These are phyloP conservation scores for Ceraclea dissimilis DNA, from an alignment of 2,888 invertebrate species.

Conservation along the genomic window DNA sequence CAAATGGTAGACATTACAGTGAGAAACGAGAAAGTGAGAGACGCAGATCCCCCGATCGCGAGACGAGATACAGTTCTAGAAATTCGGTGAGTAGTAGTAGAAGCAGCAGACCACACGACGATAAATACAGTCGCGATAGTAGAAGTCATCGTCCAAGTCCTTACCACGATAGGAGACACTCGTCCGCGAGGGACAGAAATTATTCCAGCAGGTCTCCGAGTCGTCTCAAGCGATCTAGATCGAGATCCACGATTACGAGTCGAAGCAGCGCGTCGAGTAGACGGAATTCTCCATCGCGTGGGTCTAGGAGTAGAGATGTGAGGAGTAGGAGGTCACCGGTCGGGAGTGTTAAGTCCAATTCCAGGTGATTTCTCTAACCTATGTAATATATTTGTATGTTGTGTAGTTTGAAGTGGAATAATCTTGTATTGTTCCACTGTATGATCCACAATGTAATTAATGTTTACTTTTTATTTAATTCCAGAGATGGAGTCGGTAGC, in stretches of 20 bases:
- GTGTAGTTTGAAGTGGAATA: neutral
- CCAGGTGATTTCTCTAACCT: neutral
- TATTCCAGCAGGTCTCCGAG: neutral
- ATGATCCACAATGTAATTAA: neutral
- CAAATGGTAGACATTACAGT: neutral
- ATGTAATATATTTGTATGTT: too few relatives aligned
- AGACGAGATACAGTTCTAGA: neutral
- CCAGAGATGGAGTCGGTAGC: neutral
- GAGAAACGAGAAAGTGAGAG: neutral
- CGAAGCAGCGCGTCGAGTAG: neutral
- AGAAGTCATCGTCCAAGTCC: too few relatives aligned
- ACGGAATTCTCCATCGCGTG: neutral
- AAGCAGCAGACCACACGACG: neutral
- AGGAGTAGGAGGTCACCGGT: neutral
- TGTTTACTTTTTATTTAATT: neutral
- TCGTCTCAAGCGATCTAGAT: neutral
- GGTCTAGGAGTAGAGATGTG: neutral
- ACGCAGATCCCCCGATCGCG: neutral
- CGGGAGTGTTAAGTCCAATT: neutral
- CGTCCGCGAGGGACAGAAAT: neutral
- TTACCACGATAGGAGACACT: too few relatives aligned
- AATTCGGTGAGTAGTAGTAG: neutral
- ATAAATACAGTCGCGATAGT: too few relatives aligned
- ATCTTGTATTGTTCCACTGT: neutral
- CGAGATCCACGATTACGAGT: neutral